Base-by-base conservation (phyloP, 1,140 invertebrate genomes). In the Akabosia matsudoensis region DNA sequence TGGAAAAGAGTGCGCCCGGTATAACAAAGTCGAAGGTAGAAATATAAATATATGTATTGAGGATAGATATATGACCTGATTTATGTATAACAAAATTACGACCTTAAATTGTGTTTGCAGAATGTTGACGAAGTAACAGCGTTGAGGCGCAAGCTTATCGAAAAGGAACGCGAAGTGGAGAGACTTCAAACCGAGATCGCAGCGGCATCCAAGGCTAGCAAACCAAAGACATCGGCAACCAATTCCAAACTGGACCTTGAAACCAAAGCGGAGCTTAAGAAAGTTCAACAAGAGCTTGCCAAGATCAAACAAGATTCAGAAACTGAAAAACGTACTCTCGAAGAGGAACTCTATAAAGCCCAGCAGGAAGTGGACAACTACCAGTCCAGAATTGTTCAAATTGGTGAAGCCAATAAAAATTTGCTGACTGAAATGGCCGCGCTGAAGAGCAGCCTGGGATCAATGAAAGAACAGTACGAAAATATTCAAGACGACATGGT, bases 91-190 rank as follows among this genome's bases (percentile, higher is more conserved):
- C 37, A 10, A 61, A 61, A 1, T 31, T 71, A 45, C 73, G 26
- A 75, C 16, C 4, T 28, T 24, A 4, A 26, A 37, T 31, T n/a
- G 22, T 56, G 26, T 30, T 45, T 33, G 71, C 82, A 83, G 73
- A 77, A 88, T 83, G 83, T 88, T 7, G 90, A 89, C 78, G 92
- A 93, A 87, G 88, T 91, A 54, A 87, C 87, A 54, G 89, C 92
- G 80, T 83, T 94, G 22, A 87, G 91, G 77, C 91, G 91, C 82
- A 92, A 92, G 83, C 82, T 95, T 1, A 90, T 92, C 74, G 92
- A 94, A 85, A 94, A 93, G 83, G 92, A 95, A 83, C 87, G 92
- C 82, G 91, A 93, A 80, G 90, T 91, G 82, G 92, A 94, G 85
- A 87, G 90, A 74, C 84, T 94, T 54, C 88, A 91, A 79, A 88